Percentiles rank a stretch among this genome's conserved stretches.
Evolutionary conservation across 2,797 vertebrate genomes (phyloP).

Genomic region (Florisuga fusca): DNA sequence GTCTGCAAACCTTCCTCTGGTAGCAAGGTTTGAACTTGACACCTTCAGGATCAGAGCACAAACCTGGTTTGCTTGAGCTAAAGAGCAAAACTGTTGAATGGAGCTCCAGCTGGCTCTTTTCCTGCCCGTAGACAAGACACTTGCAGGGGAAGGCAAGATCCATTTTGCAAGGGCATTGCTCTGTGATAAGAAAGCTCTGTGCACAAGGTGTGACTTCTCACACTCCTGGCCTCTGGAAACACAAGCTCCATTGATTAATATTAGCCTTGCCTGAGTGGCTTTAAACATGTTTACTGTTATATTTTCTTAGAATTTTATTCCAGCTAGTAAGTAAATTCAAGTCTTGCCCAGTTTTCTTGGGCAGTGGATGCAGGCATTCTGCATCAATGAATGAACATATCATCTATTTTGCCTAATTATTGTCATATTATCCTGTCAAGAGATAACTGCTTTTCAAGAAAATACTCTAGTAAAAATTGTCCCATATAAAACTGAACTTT

Average conservation of each 20-base stretch:
- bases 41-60: neutral
- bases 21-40: neutral
- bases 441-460: neutral
- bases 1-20: neutral
- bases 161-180: neutral
- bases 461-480: neutral
- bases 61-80: neutral
- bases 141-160: neutral
- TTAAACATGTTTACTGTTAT: neutral
- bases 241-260: neutral
- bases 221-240: neutral
- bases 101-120: neutral
- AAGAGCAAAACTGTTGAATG: neutral
- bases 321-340: neutral
- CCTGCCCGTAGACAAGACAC: neutral
- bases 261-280: neutral
- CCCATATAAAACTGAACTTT: neutral
- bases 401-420: neutral
- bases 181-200: neutral
- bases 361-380: neutral
- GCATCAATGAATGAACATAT: neutral
- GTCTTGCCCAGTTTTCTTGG: neutral
- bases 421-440: neutral
- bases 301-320: neutral
- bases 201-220: neutral